Conservation (phyloP, 2,888 invertebrate species). For the Heteropelma amictum region DNA sequence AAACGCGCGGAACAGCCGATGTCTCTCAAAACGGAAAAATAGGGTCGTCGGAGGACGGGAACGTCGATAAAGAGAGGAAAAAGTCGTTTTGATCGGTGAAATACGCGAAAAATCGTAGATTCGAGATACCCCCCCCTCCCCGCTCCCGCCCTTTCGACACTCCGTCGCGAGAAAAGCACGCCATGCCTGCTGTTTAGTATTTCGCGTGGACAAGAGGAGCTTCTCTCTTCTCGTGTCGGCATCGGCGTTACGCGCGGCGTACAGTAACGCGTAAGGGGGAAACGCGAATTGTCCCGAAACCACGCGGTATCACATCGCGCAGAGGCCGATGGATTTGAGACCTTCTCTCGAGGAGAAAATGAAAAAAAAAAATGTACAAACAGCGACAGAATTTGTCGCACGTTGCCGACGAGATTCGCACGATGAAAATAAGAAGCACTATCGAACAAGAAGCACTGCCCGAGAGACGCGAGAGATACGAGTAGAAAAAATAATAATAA, state of each 20-base stretch:
- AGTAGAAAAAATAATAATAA: too few relatives aligned
- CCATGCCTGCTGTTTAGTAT: conserved; percentile 66
- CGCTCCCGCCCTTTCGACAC: too few relatives aligned
- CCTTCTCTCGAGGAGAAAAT: conserved; percentile 1
- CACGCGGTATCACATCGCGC: conserved; percentile 56
- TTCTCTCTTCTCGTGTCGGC: conserved; percentile 61
- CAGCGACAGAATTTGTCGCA: neutral
- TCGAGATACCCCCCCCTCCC: neutral
- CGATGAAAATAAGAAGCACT: neutral
- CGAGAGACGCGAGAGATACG: too few relatives aligned
- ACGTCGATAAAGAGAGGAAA: neutral
- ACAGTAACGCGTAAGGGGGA: conserved; percentile 37
- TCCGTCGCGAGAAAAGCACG: conserved; percentile 59
- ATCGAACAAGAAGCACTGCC: neutral
- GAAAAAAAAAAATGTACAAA: neutral
- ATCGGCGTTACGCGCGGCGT: conserved; percentile 60
- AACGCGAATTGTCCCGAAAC: conserved; percentile 55
- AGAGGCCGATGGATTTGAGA: too few relatives aligned
- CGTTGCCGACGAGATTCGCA: neutral
- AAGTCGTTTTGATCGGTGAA: neutral
- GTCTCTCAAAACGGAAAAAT: conserved; percentile 2
- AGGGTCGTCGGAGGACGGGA: too few relatives aligned
- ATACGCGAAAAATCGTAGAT: neutral
- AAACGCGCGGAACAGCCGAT: conserved; percentile 6
- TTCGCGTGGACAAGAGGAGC: conserved; percentile 28